Evolutionary conservation across 2,113 vertebrate genomes (phyloP), one percentile per base, ranked within the genome.

Genomic region (Tachysurus vachellii): DNA sequence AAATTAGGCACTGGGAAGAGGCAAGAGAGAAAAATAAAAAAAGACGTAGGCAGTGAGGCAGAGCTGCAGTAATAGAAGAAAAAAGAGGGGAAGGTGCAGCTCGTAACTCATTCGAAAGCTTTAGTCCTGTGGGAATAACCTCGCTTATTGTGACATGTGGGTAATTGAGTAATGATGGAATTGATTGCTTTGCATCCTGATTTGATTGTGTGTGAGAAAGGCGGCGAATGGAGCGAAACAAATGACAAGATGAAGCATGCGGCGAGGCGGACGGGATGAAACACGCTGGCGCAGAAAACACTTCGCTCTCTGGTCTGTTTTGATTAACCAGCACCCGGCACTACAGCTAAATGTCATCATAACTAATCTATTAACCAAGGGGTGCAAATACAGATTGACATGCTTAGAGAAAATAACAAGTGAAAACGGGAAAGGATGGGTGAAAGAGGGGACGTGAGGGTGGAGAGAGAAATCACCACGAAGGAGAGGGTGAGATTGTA

Each of bases 81-180:
- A 66, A 50, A 26, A 10, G 26, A 53, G n/a, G 26, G 8, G 57
- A 47, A 75, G 56, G 70, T 64, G 53, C 28, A 57, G 47, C 9
- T 28, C 73, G 42, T 53, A 76, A 12, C 8, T 57, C 36, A 50
- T 80, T 57, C 19, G 23, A 44, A 82, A 90, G 75, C 64, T 61
- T 28, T 68, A 61, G 21, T 82, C 85, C 57, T 82, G 59, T 62
- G 83, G 44, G 84, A 83, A 79, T 47, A 31, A 80, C 82, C n/a
- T 44, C n/a, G 36, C 68, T 88, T 86, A 85, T 84, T 81, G 59
- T 80, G 80, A 83, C 66, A 56, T 68, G 57, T 79, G 75, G 28
- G 79, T 89, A 85, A 83, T 83, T 84, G 56, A 88, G 83, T 87
- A 88, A 80, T 86, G 84, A 89, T 81, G 57, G 44, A 86, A 86